phyloP scores from a whole-genome alignment of 2,113 vertebrate genomes.

The Calypte anna region DNA sequence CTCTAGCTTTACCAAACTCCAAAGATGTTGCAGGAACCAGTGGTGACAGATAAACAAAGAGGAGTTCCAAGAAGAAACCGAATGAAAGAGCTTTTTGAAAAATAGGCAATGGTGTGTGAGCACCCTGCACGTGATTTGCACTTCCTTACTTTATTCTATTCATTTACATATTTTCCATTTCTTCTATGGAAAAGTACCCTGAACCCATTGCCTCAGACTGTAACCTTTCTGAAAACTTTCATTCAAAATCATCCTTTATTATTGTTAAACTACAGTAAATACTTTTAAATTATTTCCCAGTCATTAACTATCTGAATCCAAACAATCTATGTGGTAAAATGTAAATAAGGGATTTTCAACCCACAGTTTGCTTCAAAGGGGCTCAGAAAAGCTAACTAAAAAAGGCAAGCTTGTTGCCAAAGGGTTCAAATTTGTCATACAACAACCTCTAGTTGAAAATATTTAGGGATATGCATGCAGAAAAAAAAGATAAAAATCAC shows the following conservation, averaged over 20 bases:
- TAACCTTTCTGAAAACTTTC: background rate
- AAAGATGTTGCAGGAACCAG: background rate
- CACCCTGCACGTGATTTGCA: background rate
- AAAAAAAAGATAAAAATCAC: background rate
- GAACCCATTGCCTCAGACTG: background rate
- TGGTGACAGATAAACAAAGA: constrained; percentile 13
- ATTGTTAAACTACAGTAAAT: constrained; percentile 46
- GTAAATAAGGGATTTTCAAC: background rate
- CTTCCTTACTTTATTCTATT: constrained; percentile 20
- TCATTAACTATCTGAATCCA: constrained; percentile 46
- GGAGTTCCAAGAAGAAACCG: background rate
- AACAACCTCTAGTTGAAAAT: background rate
- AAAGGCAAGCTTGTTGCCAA: background rate
- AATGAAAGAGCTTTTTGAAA: constrained; percentile 36
- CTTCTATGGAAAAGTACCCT: constrained; percentile 27
- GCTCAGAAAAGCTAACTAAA: background rate
- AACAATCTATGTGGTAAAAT: constrained; percentile 16
- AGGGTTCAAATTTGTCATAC: background rate
- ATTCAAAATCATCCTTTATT: background rate
- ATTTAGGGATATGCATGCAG: background rate
- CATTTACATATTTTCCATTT: background rate
- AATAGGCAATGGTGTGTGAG: background rate
- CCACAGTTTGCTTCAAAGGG: background rate
- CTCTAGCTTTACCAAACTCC: background rate
- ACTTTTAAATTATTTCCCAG: constrained; percentile 17